Conservation (phyloP, 2,797 vertebrate genomes). For the Trachurus trachurus region DNA sequence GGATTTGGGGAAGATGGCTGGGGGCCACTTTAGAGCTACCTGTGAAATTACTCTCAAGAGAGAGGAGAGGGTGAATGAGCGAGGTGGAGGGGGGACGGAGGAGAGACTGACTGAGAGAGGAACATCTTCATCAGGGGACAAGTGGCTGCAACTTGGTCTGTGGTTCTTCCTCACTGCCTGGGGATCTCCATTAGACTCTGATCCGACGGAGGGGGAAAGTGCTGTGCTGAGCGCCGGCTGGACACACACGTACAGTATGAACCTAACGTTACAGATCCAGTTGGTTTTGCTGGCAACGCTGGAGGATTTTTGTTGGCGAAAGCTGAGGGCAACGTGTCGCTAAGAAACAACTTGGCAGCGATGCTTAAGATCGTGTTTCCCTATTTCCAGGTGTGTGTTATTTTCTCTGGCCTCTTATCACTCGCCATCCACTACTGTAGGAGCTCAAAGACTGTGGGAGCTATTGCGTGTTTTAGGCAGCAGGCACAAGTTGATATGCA, state of each 20-base stretch:
- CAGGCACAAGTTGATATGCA: not conserved
- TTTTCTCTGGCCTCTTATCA: slow-evolving; percentile 11
- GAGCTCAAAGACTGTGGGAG: not conserved
- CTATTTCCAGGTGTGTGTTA: slow-evolving; percentile 19
- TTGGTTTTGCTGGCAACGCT: slow-evolving; percentile 63
- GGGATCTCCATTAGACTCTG: slow-evolving; percentile 86
- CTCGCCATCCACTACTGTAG: slow-evolving; percentile 3
- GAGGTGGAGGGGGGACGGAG: slow-evolving; percentile 35
- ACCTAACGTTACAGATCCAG: slow-evolving; percentile 54
- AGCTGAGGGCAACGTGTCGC: slow-evolving; percentile 55
- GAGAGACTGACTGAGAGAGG: slow-evolving; percentile 73
- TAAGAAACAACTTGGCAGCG: slow-evolving; percentile 44
- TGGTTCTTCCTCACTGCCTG: slow-evolving; percentile 72
- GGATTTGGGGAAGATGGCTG: slow-evolving; percentile 85
- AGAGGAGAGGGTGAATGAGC: slow-evolving; percentile 62
- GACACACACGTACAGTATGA: slow-evolving; percentile 46
- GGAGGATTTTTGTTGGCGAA: slow-evolving; percentile 59
- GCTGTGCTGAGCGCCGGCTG: slow-evolving; percentile 75
- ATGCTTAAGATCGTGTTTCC: slow-evolving; percentile 55
- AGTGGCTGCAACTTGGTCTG: slow-evolving; percentile 73
- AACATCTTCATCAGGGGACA: slow-evolving; percentile 81
- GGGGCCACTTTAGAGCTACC: slow-evolving; percentile 86
- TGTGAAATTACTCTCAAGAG: slow-evolving; percentile 90
- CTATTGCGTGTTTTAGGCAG: not conserved
- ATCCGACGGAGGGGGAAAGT: slow-evolving; percentile 72